Evolutionary conservation across 1,140 invertebrate genomes (phyloP), one percentile per base, ranked within the genome.

Genomic region (Diabrotica undecimpunctata): DNA sequence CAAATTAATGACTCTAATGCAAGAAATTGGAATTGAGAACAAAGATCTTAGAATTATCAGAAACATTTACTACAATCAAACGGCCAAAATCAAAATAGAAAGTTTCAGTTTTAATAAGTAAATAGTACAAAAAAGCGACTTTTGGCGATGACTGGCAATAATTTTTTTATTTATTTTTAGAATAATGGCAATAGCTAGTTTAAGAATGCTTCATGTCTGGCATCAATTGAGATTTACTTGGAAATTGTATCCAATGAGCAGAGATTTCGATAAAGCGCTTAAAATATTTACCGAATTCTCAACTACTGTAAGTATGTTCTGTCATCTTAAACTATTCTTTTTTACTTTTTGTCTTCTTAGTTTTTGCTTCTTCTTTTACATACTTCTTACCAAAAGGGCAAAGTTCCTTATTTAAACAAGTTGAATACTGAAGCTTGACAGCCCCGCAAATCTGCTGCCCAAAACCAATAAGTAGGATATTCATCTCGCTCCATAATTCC

Each of bases 391-490:
- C 87, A 75, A 81, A 89, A n/a, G 94, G 93, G 79, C 96, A 99
- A 25, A 97, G 85, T 53, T 86, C 73, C 61, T 82, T 84, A 77
- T 97, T 97, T 12, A 96, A 80, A 79, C 97, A 99, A 61, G 85
- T 81, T 0, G 69, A 71, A 79, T 96, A 99, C 68, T 88, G 89
- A 0, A 96, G 96, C 54, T 83, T 85, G 0, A 90, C 79, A 6
- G 95, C 91, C 61, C 85, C 77, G 79, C 97, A 99, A 70, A 91
- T 88, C 64, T 92, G 91, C 81, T 99, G 96, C 5, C 97, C 97
- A 83, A 99, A 98, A 38, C 96, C 96, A 10, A 99, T 96, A 39
- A 99, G 81, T 0, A 98, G 81, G 75, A 92, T 85, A 81, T 98
- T 98, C 0, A 98, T 87, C 79, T 97, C 91, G 64, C 81, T 82